Conservation (phyloP, 2,113 vertebrate species). For the Theristicus caerulescens region DNA sequence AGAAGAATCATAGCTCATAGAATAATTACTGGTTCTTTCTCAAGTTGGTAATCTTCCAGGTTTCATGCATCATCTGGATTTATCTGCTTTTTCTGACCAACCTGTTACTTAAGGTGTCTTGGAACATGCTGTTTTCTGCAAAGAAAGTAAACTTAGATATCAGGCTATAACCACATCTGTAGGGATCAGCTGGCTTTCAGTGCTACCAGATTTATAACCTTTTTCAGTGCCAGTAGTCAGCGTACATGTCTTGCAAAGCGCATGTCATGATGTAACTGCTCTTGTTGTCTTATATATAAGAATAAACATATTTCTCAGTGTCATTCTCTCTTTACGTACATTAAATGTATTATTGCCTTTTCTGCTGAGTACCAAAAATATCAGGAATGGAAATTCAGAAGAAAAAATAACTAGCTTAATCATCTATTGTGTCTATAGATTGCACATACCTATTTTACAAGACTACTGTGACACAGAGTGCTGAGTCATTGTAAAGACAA, state of each 20-base stretch:
- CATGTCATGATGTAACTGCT: not conserved
- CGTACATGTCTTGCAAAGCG: not conserved
- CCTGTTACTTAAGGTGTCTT: not conserved
- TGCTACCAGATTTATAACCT: not conserved
- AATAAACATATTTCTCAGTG: not conserved
- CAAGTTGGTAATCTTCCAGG: not conserved
- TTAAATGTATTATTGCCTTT: not conserved
- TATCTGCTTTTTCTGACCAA: not conserved
- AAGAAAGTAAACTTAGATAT: not conserved
- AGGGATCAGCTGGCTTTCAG: not conserved
- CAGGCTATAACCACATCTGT: not conserved
- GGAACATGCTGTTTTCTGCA: not conserved
- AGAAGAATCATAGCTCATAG: not conserved
- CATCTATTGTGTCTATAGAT: not conserved
- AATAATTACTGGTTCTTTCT: not conserved
- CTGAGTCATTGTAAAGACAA: not conserved
- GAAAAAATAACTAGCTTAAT: not conserved
- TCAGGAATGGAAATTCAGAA: not conserved
- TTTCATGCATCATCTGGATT: not conserved
- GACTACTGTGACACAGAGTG: not conserved
- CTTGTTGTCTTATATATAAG: not conserved
- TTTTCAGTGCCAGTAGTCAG: not conserved
- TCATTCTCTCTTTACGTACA: not conserved
- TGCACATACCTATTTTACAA: not conserved
- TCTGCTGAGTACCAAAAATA: not conserved